phyloP scores from a whole-genome alignment of 2,797 vertebrate species.

The Pseudotriccus pelzelni region DNA sequence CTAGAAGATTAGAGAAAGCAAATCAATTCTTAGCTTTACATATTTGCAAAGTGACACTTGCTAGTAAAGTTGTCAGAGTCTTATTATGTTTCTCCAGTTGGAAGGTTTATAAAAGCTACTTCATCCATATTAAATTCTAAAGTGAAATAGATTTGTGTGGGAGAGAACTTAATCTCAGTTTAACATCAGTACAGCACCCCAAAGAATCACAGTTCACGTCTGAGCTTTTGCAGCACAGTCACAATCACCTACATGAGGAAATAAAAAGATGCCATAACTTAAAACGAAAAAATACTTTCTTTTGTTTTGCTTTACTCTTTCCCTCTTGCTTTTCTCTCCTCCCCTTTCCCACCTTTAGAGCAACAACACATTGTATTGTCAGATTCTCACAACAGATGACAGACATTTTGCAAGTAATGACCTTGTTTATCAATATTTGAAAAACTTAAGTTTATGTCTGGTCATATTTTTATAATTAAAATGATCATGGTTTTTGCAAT shows the following conservation, averaged over 20 bases:
- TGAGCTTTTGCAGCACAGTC: constrained; percentile 26
- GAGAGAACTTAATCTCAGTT: constrained; percentile 27
- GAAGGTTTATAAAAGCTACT: constrained; percentile 15
- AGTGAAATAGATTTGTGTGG: constrained; percentile 38
- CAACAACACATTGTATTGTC: neutral
- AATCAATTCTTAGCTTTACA: neutral
- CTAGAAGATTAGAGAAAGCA: neutral
- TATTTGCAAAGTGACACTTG: neutral
- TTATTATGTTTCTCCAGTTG: neutral
- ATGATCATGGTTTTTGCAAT: accelerated
- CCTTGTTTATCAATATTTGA: neutral
- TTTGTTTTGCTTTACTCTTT: neutral
- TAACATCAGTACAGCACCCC: neutral
- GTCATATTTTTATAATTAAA: neutral
- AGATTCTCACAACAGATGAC: neutral
- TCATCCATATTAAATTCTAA: constrained; percentile 42
- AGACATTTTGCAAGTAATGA: neutral
- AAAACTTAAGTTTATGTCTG: neutral
- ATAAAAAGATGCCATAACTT: neutral
- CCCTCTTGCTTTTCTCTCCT: neutral
- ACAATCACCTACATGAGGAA: neutral
- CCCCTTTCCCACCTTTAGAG: neutral
- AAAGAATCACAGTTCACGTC: constrained; percentile 32
- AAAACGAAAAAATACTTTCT: neutral
- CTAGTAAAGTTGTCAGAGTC: constrained; percentile 9